These are phyloP conservation scores for Embiotoca jacksoni DNA, from an alignment of 2,113 vertebrate genomes.

Conservation along the genomic window DNA sequence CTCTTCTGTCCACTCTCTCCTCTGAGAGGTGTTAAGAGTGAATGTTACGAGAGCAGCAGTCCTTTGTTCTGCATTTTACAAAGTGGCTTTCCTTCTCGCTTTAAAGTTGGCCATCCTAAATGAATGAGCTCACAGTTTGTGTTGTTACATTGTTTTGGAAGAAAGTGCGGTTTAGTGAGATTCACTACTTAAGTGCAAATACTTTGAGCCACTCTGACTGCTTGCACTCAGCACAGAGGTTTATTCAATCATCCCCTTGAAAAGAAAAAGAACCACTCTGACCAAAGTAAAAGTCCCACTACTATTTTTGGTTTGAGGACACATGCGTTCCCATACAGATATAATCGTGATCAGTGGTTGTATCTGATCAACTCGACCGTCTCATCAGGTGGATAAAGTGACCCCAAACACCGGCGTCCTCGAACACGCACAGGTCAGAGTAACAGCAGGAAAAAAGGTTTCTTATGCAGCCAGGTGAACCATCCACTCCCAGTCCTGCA, in stretches of 20 bases:
- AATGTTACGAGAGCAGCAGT: slow-evolving; percentile 33
- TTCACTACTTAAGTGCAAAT: slow-evolving; percentile 39
- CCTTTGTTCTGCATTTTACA: slow-evolving; percentile 67
- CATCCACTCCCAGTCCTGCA: slow-evolving; percentile 64
- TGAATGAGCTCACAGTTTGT: slow-evolving; percentile 58
- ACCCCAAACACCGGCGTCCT: slow-evolving; percentile 29
- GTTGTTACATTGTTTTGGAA: slow-evolving; percentile 60
- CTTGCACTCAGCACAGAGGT: not conserved
- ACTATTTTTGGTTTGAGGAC: not conserved
- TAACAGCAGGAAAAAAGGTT: slow-evolving; percentile 61
- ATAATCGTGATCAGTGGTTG: slow-evolving; percentile 9
- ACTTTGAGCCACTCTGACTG: not conserved
- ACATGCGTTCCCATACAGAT: not conserved
- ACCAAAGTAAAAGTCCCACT: too few relatives aligned
- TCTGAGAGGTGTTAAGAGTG: slow-evolving; percentile 31
- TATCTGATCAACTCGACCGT: slow-evolving; percentile 43
- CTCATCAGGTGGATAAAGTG: slow-evolving; percentile 26
- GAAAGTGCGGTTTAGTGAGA: slow-evolving; percentile 44
- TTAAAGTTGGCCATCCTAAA: slow-evolving; percentile 38
- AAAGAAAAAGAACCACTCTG: not conserved
- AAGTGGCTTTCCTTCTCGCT: slow-evolving; percentile 45
- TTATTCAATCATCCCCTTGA: not conserved
- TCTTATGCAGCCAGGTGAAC: slow-evolving; percentile 66
- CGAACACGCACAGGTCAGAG: slow-evolving; percentile 38
- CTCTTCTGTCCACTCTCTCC: not conserved